A percentile compares a stretch with the other conserved stretches of the same genome.
Evolutionary conservation across 2,113 vertebrate genomes (phyloP).

Genomic region (Gavialis gangeticus): DNA sequence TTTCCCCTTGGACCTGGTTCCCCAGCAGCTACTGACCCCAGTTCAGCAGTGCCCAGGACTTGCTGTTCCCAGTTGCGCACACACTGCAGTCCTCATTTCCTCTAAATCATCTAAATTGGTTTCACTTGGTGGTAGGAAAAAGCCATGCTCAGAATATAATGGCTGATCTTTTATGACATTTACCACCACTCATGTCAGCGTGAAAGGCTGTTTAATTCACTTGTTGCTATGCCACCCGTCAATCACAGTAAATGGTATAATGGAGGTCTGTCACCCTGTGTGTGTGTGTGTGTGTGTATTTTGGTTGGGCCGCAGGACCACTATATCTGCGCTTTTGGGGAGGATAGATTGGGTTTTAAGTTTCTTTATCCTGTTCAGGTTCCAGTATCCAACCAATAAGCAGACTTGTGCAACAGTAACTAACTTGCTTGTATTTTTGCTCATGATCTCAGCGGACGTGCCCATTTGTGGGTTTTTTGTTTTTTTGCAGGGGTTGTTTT

Average conservation of each 20-base stretch:
- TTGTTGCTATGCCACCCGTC: constrained; percentile 63
- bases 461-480: not conserved
- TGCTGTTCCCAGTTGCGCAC: not conserved
- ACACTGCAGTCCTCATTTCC: constrained; percentile 33
- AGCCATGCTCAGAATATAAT: not conserved
- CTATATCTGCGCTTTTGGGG: not conserved
- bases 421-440: not conserved
- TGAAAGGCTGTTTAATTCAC: constrained; percentile 49
- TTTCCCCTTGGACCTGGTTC: not conserved
- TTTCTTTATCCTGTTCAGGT: not conserved
- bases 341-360: rapidly evolving
- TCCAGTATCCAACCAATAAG: rapidly evolving
- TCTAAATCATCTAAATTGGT: constrained; percentile 18
- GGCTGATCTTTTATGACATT: constrained; percentile 74
- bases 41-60: not conserved
- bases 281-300: rapidly evolving
- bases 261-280: not conserved
- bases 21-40: rapidly evolving
- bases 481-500: not conserved
- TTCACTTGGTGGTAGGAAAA: not conserved
- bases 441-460: not conserved
- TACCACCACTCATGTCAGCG: constrained; percentile 21
- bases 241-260: constrained; percentile 24
- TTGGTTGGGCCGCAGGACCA: not conserved
- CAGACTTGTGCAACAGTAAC: too few species aligned